phyloP scores from a whole-genome alignment of 2,797 vertebrate genomes.

The Lacerta agilis region DNA sequence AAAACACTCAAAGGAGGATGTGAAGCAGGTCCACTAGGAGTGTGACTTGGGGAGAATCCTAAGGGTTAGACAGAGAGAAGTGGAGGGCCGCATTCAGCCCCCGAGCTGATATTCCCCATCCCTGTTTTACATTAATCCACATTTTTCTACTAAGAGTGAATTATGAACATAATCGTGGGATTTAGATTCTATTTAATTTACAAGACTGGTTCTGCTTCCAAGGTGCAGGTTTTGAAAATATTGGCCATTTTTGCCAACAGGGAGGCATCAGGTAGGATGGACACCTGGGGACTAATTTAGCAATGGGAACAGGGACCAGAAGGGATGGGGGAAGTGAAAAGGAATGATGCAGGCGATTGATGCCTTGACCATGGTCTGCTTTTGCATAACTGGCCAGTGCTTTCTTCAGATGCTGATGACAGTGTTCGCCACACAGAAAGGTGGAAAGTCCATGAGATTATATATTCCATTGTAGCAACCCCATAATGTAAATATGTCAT shows the following conservation, averaged over 20 bases:
- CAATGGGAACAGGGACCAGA: background rate
- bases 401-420: background rate
- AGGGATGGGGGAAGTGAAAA: background rate
- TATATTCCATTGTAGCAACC: background rate
- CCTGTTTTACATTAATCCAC: background rate
- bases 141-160: background rate
- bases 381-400: background rate
- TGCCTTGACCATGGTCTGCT: background rate
- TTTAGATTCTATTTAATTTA: background rate
- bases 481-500: background rate
- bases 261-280: background rate
- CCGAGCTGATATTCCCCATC: background rate
- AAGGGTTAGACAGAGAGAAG: too few species aligned
- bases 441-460: background rate
- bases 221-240: background rate
- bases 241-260: background rate
- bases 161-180: background rate
- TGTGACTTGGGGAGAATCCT: too few species aligned
- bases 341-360: too few species aligned
- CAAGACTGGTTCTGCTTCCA: background rate
- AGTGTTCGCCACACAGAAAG: background rate
- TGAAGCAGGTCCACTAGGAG: too few species aligned
- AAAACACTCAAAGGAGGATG: too few species aligned
- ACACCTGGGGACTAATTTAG: background rate
- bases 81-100: too few species aligned